These are phyloP conservation scores for Andrena trimmerana DNA, from an alignment of 2,888 invertebrate genomes.

Conservation along the genomic window DNA sequence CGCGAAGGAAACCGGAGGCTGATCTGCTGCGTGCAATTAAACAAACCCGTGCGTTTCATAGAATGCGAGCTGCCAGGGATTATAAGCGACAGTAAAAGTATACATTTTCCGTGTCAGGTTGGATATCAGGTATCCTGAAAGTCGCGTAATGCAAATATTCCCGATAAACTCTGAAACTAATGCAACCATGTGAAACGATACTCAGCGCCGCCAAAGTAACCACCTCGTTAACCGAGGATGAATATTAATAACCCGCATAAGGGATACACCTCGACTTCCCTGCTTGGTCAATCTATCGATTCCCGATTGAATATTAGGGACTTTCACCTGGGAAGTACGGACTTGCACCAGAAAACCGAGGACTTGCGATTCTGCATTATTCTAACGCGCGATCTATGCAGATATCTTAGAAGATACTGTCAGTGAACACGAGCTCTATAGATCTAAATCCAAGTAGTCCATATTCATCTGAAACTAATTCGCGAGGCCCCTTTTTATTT, in stretches of 20 bases:
- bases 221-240: neutral
- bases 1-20: neutral
- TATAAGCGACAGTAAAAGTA: slow-evolving; percentile 4
- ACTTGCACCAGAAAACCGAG: neutral
- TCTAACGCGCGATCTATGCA: neutral
- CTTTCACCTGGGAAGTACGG: neutral
- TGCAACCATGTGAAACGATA: neutral
- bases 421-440: neutral
- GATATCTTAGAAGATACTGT: neutral
- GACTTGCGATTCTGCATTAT: neutral
- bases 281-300: neutral
- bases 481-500: slow-evolving; percentile 22
- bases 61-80: neutral
- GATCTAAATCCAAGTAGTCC: neutral
- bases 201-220: neutral
- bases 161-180: neutral
- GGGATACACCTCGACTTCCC: neutral
- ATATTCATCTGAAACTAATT: neutral
- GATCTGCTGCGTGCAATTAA: slow-evolving; percentile 17
- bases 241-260: neutral
- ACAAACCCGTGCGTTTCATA: neutral
- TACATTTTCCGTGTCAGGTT: neutral
- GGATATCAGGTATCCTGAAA: neutral
- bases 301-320: neutral
- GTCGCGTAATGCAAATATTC: neutral